Percentiles rank a stretch among this genome's conserved stretches.
Evolutionary conservation across 1,140 invertebrate genomes (phyloP).

Genomic region (Pollicipes pollicipes): DNA sequence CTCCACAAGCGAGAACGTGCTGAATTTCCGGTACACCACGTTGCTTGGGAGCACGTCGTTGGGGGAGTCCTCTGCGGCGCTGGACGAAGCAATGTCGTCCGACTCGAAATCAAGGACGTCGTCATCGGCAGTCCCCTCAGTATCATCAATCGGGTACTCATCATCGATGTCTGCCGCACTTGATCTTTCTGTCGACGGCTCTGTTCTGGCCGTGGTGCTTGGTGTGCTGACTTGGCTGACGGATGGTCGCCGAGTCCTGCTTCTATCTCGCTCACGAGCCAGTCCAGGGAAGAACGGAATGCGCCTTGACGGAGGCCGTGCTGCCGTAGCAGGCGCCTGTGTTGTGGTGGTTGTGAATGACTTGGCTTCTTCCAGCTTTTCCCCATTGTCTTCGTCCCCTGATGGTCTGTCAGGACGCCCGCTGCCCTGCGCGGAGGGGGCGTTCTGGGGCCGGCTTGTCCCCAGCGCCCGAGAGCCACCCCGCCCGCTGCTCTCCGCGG

Average conservation of each 20-base stretch:
- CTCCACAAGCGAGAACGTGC: constrained; percentile 21
- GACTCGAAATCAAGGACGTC: no score
- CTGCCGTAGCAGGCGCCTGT: background rate
- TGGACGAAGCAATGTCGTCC: no score
- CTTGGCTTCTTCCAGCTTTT: background rate
- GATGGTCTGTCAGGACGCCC: background rate
- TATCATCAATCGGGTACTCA: no score
- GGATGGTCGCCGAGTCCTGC: background rate
- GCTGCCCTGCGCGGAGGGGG: background rate
- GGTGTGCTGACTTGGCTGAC: background rate
- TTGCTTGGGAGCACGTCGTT: constrained; percentile 14
- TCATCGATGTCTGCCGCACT: no score
- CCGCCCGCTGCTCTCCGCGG: background rate
- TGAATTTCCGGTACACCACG: constrained; percentile 21
- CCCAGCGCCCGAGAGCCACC: background rate
- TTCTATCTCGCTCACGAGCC: background rate
- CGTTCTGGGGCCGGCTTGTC: background rate
- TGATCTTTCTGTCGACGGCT: background rate
- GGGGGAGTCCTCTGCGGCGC: background rate
- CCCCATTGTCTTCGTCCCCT: background rate
- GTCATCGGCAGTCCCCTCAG: no score
- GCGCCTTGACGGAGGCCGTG: background rate
- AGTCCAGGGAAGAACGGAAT: background rate
- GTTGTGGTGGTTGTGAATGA: background rate
- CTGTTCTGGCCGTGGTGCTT: background rate